Conservation (phyloP, 1,140 invertebrate genomes). For the Heterodera carotae region DNA sequence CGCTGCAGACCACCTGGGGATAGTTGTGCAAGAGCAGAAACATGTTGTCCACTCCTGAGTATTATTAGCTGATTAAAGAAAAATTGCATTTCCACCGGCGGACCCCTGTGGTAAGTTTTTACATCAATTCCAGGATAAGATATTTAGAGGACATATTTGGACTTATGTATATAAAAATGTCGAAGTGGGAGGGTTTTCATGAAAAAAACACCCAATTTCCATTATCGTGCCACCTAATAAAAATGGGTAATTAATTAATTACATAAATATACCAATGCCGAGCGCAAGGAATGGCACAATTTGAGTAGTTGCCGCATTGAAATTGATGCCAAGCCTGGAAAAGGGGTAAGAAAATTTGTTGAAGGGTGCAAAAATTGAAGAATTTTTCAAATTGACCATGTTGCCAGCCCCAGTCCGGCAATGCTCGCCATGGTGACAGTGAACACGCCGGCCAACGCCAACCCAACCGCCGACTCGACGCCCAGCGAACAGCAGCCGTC, state of each 20-base stretch:
- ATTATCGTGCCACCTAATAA: too few relatives aligned
- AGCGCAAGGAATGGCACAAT: conserved; percentile 89
- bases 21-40: conserved; percentile 87
- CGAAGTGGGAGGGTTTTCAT: too few relatives aligned
- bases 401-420: conserved; percentile 89
- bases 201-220: too few relatives aligned
- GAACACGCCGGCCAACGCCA: conserved; percentile 80
- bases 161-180: too few relatives aligned
- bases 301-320: conserved; percentile 92
- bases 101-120: too few relatives aligned
- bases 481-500: conserved; percentile 76
- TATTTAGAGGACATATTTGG: too few relatives aligned
- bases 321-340: conserved; percentile 72
- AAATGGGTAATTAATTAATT: too few relatives aligned
- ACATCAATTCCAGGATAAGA: too few relatives aligned
- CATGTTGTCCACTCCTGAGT: conserved; percentile 77
- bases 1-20: conserved; percentile 70
- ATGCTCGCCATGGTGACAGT: conserved; percentile 76
- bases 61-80: too few relatives aligned
- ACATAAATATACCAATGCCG: conserved; percentile 76
- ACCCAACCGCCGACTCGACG: conserved; percentile 75
- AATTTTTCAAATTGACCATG: too few relatives aligned
- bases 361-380: conserved; percentile 67
- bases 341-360: background rate
- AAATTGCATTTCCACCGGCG: too few relatives aligned